These are phyloP conservation scores for Chiridota heheva DNA, from an alignment of 35 echinoderm and acorn worm genomes.

Conservation along the genomic window DNA sequence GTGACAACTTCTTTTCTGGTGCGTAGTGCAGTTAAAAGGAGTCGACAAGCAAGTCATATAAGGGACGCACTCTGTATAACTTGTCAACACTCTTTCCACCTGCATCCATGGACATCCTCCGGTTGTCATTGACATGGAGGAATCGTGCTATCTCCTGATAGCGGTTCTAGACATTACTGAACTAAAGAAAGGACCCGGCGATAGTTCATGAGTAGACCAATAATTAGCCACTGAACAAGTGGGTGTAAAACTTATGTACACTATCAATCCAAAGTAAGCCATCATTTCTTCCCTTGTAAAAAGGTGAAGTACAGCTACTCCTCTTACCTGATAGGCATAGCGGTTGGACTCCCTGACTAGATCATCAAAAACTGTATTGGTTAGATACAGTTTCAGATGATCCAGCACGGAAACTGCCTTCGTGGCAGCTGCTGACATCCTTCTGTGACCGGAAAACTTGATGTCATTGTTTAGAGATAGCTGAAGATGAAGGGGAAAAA, in stretches of 20 bases:
- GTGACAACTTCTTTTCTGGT: background rate
- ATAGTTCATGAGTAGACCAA: background rate
- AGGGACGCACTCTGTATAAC: constrained; percentile 3
- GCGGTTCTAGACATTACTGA: constrained; percentile 6
- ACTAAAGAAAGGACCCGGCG: background rate
- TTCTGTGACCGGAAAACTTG: too few relatives aligned
- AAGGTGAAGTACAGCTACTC: background rate
- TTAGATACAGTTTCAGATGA: background rate
- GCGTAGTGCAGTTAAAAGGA: background rate
- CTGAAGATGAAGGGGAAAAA: too few relatives aligned
- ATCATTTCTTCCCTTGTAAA: constrained; percentile 15
- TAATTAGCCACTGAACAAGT: background rate
- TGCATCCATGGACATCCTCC: background rate
- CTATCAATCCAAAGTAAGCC: constrained; percentile 15
- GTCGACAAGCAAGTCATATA: background rate
- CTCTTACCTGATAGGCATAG: background rate
- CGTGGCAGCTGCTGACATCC: background rate
- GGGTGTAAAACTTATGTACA: background rate
- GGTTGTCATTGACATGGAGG: background rate
- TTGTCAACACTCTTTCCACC: background rate
- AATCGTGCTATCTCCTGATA: background rate
- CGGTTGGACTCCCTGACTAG: background rate
- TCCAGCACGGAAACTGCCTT: background rate
- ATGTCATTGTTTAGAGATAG: too few relatives aligned
- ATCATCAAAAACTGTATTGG: background rate